Evolutionary conservation across 2,113 vertebrate species (phyloP).

Genomic region (Crotophaga sulcirostris): DNA sequence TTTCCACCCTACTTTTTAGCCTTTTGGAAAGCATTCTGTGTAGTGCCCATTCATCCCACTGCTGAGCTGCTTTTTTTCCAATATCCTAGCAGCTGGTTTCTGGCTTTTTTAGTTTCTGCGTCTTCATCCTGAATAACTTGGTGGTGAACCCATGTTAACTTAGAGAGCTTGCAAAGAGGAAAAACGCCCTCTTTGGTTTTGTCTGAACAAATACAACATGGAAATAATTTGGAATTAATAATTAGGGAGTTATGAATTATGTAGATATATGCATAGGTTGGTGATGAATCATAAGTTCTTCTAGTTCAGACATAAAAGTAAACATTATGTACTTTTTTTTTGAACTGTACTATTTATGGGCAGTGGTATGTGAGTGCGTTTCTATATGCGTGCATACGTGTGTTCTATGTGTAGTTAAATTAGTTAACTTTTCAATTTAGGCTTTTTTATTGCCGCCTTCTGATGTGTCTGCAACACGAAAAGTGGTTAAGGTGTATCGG

Average conservation of each 20-base stretch:
- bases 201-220: not conserved
- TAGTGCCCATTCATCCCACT: not conserved
- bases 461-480: constrained; percentile 89
- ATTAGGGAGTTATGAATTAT: not conserved
- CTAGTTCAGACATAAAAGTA: not conserved
- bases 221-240: not conserved
- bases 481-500: constrained; percentile 94
- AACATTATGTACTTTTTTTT: not conserved
- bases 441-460: constrained; percentile 94
- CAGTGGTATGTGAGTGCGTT: no score
- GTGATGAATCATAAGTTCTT: not conserved
- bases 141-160: not conserved
- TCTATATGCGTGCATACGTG: accelerated
- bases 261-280: not conserved
- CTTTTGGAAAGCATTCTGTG: not conserved
- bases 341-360: not conserved
- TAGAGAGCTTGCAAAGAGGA: not conserved
- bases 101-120: not conserved
- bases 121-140: not conserved
- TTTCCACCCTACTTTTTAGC: not conserved
- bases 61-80: not conserved
- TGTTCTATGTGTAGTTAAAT: not conserved
- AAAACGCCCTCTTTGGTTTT: not conserved
- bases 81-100: not conserved
- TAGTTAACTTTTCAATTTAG: constrained; percentile 62